Percentiles rank a stretch among this genome's conserved stretches.
phyloP scores from a whole-genome alignment of 2,113 vertebrate genomes.

The Ranitomeya variabilis region DNA sequence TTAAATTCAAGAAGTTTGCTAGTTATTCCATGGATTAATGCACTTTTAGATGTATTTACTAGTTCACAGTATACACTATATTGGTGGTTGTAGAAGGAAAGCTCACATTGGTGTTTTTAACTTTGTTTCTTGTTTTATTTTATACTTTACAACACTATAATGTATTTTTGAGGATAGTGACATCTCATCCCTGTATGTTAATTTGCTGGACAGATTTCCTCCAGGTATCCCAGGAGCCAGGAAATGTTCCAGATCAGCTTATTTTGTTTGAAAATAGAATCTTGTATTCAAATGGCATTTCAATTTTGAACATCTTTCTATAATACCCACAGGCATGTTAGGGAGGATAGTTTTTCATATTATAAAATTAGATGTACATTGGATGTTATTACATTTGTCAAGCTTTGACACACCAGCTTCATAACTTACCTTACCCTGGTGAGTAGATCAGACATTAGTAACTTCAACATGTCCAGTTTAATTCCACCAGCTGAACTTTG shows the following conservation, averaged over 20 bases:
- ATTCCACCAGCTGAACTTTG: conserved; percentile 39
- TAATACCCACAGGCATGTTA: conserved; percentile 55
- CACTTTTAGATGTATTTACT: neutral
- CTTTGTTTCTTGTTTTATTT: conserved; percentile 15
- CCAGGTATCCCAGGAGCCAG: conserved; percentile 57
- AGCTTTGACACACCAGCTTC: conserved; percentile 46
- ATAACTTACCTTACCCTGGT: conserved; percentile 54
- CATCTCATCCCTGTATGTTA: conserved; percentile 51
- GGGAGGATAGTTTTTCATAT: conserved; percentile 56
- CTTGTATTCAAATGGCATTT: conserved; percentile 58
- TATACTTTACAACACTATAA: conserved; percentile 11
- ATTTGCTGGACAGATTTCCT: conserved; percentile 57
- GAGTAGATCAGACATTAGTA: conserved; percentile 49
- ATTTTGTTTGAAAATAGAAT: conserved; percentile 59
- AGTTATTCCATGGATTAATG: neutral
- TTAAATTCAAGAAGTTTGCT: neutral
- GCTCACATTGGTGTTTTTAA: neutral
- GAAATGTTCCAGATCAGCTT: conserved; percentile 54
- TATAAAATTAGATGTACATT: conserved; percentile 59
- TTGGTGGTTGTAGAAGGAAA: neutral
- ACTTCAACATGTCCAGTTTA: conserved; percentile 33
- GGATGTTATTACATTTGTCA: conserved; percentile 58
- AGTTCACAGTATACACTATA: too few relatives aligned
- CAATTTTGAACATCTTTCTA: conserved; percentile 55
- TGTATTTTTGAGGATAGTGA: conserved; percentile 41